Conservation (phyloP, 2,888 invertebrate genomes). For the Notodonta ziczac region DNA sequence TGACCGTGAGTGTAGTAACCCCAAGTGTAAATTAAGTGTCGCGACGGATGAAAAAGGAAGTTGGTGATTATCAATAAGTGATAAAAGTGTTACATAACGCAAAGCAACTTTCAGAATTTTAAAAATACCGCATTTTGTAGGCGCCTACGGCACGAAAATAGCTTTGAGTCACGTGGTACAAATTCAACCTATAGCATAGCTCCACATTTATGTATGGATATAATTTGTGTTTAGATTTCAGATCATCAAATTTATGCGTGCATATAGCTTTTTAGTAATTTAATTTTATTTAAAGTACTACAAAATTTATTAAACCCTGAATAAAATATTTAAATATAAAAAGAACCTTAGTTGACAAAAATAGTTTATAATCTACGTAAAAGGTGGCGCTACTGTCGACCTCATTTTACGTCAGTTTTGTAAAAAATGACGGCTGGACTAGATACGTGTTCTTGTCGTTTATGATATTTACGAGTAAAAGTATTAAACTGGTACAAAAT, state of each 20-base stretch:
- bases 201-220: constrained; percentile 75
- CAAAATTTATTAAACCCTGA: constrained; percentile 12
- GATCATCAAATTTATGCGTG: constrained; percentile 16
- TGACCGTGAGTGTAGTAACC: constrained; percentile 64
- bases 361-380: constrained; percentile 42
- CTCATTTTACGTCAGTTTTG: constrained; percentile 74
- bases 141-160: constrained; percentile 80
- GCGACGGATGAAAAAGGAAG: constrained; percentile 52
- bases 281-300: neutral
- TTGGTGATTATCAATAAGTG: constrained; percentile 70
- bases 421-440: constrained; percentile 83
- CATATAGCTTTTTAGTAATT: constrained; percentile 10
- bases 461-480: constrained; percentile 84
- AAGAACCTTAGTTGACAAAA: constrained; percentile 50
- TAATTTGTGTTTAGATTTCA: constrained; percentile 49
- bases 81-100: constrained; percentile 81
- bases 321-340: constrained; percentile 11
- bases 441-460: constrained; percentile 83
- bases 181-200: constrained; percentile 76
- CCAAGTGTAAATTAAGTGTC: constrained; percentile 69
- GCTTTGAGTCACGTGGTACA: constrained; percentile 80
- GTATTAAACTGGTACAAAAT: constrained; percentile 72
- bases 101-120: constrained; percentile 73
- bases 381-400: constrained; percentile 69
- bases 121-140: constrained; percentile 85